Evolutionary conservation across 2,888 invertebrate genomes (phyloP).

Genomic region (Drosophila anceps): DNA sequence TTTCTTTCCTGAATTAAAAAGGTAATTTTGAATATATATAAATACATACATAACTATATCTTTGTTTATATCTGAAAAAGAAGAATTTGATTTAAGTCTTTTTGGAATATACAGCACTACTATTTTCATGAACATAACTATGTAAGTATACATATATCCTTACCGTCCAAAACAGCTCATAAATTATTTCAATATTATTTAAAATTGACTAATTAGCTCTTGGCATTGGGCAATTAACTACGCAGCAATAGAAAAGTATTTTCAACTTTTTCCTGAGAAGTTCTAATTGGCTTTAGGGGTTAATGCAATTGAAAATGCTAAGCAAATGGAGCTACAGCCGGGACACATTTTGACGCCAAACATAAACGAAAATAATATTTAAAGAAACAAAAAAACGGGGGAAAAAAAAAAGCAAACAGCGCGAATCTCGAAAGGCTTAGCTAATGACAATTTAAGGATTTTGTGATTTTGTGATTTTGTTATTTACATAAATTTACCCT

Average conservation of each 20-base stretch:
- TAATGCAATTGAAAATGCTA: slow-evolving; percentile 47
- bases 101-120: not conserved
- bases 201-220: slow-evolving; percentile 7
- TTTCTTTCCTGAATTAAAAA: not conserved
- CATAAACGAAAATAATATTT: slow-evolving; percentile 2
- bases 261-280: slow-evolving; percentile 32
- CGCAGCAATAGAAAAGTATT: slow-evolving; percentile 22
- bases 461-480: slow-evolving; percentile 76
- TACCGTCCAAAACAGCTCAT: not conserved
- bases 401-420: slow-evolving; percentile 22
- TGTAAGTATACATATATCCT: not conserved
- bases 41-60: too few relatives aligned
- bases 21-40: not conserved
- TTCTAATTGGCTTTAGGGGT: slow-evolving; percentile 12
- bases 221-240: slow-evolving; percentile 37
- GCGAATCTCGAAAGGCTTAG: slow-evolving; percentile 70
- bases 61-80: too few relatives aligned
- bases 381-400: not conserved
- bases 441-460: slow-evolving; percentile 81
- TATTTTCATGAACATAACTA: not conserved
- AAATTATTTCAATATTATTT: not conserved
- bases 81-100: not conserved
- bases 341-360: slow-evolving; percentile 18
- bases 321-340: not conserved
- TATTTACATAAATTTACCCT: slow-evolving; percentile 77